These are phyloP conservation scores for Enteromius treurensis DNA, from an alignment of 2,797 vertebrate genomes.

Conservation along the genomic window DNA sequence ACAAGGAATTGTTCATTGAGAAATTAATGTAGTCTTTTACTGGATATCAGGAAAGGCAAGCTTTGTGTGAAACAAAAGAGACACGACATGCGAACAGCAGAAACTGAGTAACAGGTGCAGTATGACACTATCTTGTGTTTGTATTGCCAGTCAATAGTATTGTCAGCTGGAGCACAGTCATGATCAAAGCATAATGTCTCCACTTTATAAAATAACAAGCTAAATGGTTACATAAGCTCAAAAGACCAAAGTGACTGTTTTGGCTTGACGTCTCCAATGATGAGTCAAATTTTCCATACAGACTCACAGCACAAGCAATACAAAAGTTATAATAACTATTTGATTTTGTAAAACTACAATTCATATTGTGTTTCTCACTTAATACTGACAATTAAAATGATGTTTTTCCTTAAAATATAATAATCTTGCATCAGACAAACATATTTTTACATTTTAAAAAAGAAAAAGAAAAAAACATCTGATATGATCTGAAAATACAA, in stretches of 20 bases:
- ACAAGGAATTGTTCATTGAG: not conserved
- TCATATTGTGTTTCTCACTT: not conserved
- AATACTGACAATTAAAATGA: not conserved
- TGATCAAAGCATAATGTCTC: conserved; percentile 7
- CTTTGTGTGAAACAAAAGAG: conserved; percentile 17
- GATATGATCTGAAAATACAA: too few relatives aligned
- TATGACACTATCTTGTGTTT: conserved; percentile 20
- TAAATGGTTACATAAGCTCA: conserved; percentile 23
- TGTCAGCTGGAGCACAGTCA: not conserved
- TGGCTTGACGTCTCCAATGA: conserved; percentile 1
- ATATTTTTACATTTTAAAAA: too few relatives aligned
- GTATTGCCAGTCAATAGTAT: not conserved
- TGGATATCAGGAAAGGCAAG: not conserved
- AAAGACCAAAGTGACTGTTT: conserved; percentile 11
- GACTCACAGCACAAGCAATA: not conserved
- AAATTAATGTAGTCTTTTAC: not conserved
- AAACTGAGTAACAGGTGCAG: not conserved
- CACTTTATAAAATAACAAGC: not conserved
- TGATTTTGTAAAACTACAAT: not conserved
- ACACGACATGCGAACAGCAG: not conserved
- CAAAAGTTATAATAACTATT: not conserved
- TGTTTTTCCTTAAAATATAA: not conserved
- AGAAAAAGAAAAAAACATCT: too few relatives aligned
- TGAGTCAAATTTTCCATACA: not conserved
- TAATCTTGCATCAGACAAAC: not conserved